A percentile compares a stretch with the other conserved stretches of the same genome.
These are phyloP conservation scores for Ageneiosus marmoratus DNA, from an alignment of 2,113 vertebrate genomes.

Conservation along the genomic window DNA sequence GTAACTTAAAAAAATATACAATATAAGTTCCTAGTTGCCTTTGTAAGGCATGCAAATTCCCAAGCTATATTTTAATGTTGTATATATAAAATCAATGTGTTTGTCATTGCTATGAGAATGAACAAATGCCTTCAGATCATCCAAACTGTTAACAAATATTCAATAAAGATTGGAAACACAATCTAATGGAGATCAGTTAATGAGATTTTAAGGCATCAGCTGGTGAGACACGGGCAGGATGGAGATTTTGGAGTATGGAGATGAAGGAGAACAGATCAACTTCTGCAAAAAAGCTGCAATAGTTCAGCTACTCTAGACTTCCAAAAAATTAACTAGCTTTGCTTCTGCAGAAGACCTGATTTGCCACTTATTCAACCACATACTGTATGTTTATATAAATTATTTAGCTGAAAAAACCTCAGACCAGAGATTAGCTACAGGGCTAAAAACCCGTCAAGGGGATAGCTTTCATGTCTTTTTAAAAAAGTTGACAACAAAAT, in stretches of 20 bases:
- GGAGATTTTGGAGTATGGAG: no score
- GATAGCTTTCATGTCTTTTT: background rate
- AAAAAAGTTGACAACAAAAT: background rate
- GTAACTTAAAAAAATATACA: slow-evolving; percentile 47
- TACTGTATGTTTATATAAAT: background rate
- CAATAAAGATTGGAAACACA: slow-evolving; percentile 57
- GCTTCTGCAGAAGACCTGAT: background rate
- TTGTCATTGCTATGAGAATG: slow-evolving; percentile 58
- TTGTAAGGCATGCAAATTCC: slow-evolving; percentile 58
- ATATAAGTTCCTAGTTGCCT: slow-evolving; percentile 57
- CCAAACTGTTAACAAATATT: slow-evolving; percentile 59
- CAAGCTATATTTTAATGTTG: slow-evolving; percentile 53
- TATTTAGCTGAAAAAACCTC: background rate
- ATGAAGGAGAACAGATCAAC: no score
- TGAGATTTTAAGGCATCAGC: background rate
- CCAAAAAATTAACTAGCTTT: background rate
- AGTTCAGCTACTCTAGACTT: background rate
- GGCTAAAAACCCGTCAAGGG: background rate
- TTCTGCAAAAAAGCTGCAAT: background rate
- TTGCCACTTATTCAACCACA: background rate
- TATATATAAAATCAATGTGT: slow-evolving; percentile 48
- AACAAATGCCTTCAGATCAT: slow-evolving; percentile 55
- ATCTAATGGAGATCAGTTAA: background rate
- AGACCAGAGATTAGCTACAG: background rate
- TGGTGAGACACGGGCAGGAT: background rate